These are phyloP conservation scores for Papio anubis DNA, from an alignment of 2,113 vertebrate species.

Conservation along the genomic window DNA sequence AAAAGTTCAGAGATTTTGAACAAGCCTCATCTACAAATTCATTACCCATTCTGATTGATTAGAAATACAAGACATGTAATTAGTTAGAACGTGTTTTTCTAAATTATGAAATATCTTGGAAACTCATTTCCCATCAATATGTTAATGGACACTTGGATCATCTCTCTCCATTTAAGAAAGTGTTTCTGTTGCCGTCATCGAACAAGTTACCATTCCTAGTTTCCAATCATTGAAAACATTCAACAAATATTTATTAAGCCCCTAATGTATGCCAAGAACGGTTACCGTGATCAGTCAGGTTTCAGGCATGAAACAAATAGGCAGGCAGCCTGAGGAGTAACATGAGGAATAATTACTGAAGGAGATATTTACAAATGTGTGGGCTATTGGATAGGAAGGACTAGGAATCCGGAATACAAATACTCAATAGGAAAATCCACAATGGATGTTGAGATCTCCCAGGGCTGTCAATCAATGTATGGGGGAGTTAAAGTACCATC, in stretches of 20 bases:
- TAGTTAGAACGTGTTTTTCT: neutral
- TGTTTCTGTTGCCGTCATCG: neutral
- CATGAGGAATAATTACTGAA: neutral
- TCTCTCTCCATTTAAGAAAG: neutral
- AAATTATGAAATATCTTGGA: neutral
- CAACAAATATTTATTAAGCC: neutral
- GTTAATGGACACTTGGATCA: neutral
- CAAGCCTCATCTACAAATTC: neutral
- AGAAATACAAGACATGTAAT: conserved; percentile 1
- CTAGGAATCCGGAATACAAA: no score
- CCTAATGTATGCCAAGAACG: neutral
- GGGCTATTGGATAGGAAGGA: neutral
- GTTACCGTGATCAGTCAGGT: neutral
- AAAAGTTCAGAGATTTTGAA: neutral
- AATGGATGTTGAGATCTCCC: neutral
- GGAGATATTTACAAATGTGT: neutral
- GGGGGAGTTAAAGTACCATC: neutral
- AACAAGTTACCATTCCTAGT: neutral
- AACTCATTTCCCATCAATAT: neutral
- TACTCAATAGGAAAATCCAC: neutral
- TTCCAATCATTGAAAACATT: neutral
- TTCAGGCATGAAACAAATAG: neutral
- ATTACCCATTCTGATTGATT: neutral
- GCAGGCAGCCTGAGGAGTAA: neutral
- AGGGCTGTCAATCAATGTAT: neutral